A percentile compares a stretch with the other conserved stretches of the same genome.
phyloP scores from a whole-genome alignment of 1,140 invertebrate species.

The Drosophila orena region DNA sequence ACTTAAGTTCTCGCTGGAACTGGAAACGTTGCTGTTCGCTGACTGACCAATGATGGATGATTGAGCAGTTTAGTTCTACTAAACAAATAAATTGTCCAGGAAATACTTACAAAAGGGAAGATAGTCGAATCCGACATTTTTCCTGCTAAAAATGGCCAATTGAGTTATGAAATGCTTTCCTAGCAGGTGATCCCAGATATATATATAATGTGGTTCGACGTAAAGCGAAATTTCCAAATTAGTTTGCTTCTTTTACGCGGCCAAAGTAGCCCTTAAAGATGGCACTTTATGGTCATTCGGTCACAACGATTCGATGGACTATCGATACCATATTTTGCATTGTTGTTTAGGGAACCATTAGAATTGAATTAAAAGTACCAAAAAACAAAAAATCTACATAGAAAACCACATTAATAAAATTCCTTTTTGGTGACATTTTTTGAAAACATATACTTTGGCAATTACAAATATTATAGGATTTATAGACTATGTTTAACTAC shows the following conservation, averaged over 20 bases:
- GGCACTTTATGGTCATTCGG: background rate
- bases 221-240: too few species aligned
- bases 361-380: too few species aligned
- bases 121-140: conserved; percentile 1
- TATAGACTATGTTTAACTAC: too few species aligned
- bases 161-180: background rate
- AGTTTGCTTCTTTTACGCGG: background rate
- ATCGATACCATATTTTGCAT: background rate
- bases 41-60: background rate
- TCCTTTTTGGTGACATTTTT: background rate
- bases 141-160: background rate
- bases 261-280: background rate
- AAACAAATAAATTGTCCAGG: background rate
- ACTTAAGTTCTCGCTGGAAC: background rate
- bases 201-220: too few species aligned
- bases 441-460: background rate
- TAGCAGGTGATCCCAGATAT: background rate
- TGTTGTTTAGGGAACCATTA: too few species aligned
- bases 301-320: background rate
- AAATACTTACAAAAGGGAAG: background rate
- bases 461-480: too few species aligned
- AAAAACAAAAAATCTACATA: too few species aligned
- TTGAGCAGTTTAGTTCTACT: background rate
- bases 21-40: too few species aligned
- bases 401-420: too few species aligned